phyloP scores from a whole-genome alignment of 2,888 invertebrate species.

The Melolontha melolontha region DNA sequence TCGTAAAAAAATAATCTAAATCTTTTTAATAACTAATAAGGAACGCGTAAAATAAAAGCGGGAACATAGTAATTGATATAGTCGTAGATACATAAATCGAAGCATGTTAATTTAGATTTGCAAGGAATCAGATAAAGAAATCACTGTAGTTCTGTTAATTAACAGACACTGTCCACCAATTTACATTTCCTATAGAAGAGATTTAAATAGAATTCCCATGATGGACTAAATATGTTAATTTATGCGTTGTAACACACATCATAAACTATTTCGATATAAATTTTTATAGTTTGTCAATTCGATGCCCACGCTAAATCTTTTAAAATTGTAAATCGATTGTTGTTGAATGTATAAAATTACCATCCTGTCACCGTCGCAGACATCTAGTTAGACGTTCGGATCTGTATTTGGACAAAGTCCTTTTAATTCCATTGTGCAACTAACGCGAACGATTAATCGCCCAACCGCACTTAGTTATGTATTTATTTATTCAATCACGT shows the following conservation, averaged over 20 bases:
- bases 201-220: neutral
- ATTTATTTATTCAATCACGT: constrained; percentile 21
- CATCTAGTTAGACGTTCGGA: constrained; percentile 34
- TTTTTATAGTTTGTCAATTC: constrained; percentile 31
- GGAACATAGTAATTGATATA: too few species aligned
- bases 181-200: constrained; percentile 2
- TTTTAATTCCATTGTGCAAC: constrained; percentile 20
- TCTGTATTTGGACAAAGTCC: constrained; percentile 25
- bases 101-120: too few species aligned
- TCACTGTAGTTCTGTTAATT: constrained; percentile 4
- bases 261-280: constrained; percentile 24
- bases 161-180: constrained; percentile 1
- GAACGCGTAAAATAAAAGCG: too few species aligned
- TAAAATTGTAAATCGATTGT: constrained; percentile 38
- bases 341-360: constrained; percentile 29
- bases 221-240: constrained; percentile 30
- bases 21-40: too few species aligned
- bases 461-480: neutral
- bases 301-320: constrained; percentile 30
- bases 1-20: too few species aligned
- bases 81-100: too few species aligned
- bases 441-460: constrained; percentile 22
- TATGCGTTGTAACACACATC: constrained; percentile 18
- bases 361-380: constrained; percentile 36
- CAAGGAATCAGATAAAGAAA: too few species aligned